These are phyloP conservation scores for Lasioglossum zephyrum DNA, from an alignment of 2,888 invertebrate species.

Conservation along the genomic window DNA sequence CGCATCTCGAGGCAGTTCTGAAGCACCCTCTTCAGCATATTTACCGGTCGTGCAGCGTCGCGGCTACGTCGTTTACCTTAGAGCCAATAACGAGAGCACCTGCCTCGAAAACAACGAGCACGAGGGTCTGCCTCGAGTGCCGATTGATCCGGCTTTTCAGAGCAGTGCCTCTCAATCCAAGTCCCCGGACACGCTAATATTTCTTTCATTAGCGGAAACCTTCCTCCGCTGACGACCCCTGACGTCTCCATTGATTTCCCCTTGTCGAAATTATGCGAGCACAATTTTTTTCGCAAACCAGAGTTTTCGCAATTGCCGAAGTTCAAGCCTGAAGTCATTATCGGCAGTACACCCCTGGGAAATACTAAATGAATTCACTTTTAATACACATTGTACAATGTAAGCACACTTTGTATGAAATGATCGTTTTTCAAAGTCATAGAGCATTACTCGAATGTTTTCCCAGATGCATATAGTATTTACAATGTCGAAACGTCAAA, in stretches of 20 bases:
- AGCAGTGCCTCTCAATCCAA: conserved; percentile 51
- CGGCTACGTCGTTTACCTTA: conserved; percentile 60
- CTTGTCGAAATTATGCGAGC: neutral
- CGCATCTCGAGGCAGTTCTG: conserved; percentile 45
- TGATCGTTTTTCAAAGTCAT: no score
- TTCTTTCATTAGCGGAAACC: neutral
- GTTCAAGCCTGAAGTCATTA: neutral
- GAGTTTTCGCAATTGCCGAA: neutral
- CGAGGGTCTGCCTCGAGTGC: conserved; percentile 47
- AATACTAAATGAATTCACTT: no score
- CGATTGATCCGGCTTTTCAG: conserved; percentile 64
- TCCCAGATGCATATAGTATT: no score
- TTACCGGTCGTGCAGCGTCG: conserved; percentile 51
- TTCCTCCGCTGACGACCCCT: neutral
- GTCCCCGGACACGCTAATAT: neutral
- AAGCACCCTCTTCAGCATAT: conserved; percentile 49
- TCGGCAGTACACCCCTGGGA: no score
- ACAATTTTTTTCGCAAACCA: neutral
- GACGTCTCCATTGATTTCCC: neutral
- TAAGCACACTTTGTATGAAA: no score
- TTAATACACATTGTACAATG: no score
- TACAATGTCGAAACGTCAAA: no score
- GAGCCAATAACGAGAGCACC: conserved; percentile 62
- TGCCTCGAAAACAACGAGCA: conserved; percentile 58
- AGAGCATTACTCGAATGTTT: no score